These are phyloP conservation scores for Cheirogaleus medius DNA, from an alignment of 2,113 vertebrate species.

Conservation along the genomic window DNA sequence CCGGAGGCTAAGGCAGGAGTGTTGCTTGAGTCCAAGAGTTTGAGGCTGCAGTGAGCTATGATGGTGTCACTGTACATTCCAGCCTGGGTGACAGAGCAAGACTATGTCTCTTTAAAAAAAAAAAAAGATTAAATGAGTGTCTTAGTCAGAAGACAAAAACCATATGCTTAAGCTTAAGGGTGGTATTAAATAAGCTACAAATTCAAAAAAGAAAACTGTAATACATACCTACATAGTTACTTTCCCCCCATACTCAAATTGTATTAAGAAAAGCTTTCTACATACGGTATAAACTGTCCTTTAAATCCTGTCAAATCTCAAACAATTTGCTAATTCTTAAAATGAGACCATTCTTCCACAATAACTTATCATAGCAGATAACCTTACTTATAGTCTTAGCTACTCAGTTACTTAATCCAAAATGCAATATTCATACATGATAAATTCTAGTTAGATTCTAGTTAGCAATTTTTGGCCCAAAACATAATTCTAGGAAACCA, in stretches of 20 bases:
- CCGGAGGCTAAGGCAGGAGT: no score
- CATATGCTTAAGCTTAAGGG: background rate
- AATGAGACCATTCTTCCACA: background rate
- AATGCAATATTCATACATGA: background rate
- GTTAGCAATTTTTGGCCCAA: background rate
- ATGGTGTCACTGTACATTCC: no score
- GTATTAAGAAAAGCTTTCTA: background rate
- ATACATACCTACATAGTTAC: background rate
- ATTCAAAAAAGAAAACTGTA: background rate
- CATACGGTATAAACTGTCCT: background rate
- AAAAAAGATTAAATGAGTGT: background rate
- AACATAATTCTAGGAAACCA: conserved; percentile 28
- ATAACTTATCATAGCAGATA: background rate
- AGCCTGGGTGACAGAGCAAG: no score
- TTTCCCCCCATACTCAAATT: background rate
- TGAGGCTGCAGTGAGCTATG: no score
- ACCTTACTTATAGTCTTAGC: background rate
- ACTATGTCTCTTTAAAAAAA: no score
- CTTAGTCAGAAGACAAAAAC: background rate
- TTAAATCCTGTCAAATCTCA: background rate
- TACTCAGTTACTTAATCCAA: background rate
- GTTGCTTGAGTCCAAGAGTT: no score
- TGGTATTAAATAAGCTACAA: background rate
- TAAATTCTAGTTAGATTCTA: conserved; percentile 15
- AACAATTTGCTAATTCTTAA: conserved; percentile 1